Evolutionary conservation across 2,113 vertebrate species (phyloP), one percentile per base, ranked within the genome.

Genomic region (Amia ocellicauda): DNA sequence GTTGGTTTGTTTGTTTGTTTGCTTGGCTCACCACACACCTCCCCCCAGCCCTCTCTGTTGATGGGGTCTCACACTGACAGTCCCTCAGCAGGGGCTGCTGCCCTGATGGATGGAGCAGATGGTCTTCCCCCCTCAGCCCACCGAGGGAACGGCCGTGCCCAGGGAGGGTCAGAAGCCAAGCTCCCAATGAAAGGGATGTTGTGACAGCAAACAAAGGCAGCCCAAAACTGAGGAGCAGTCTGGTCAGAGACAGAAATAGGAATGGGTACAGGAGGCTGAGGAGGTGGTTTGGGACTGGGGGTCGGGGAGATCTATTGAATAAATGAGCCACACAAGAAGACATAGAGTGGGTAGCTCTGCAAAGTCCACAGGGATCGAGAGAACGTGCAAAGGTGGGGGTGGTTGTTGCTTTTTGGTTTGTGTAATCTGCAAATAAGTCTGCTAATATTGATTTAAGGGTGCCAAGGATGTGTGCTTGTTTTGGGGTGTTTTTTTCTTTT

Each of bases 91-190:
- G 83, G 86, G 71, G 79, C 63, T 63, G 4, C 67, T 64, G 79
- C 72, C 69, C 80, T 87, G 83, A 86, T 86, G 79, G 81, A 87
- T 84, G 84, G 79, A 80, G 78, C 85, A 87, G 82, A 86, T 86
- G 85, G 77, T 73, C 74, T 80, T 83, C 83, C 80, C 83, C 80
- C 81, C 40, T 49, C 75, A 82, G 81, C 78, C 70, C 74, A 66
- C 78, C 78, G 81, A 76, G 67, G 23, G 20, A 26, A 53, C n/a
- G 51, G 51, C 20, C 51, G 20, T 76, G 81, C 70, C 80, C 78
- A 64, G 26, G 62, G 66, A 42, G 78, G 84, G 83, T 87, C 82
- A 87, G 77, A 86, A 87, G 81, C 73, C 78, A 84, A 80, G 76
- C 77, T 76, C 69, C 78, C 73, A 60, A 77, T 83, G 76, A 86